Conservation (phyloP, 2,113 vertebrate genomes). For the Lynx canadensis region DNA sequence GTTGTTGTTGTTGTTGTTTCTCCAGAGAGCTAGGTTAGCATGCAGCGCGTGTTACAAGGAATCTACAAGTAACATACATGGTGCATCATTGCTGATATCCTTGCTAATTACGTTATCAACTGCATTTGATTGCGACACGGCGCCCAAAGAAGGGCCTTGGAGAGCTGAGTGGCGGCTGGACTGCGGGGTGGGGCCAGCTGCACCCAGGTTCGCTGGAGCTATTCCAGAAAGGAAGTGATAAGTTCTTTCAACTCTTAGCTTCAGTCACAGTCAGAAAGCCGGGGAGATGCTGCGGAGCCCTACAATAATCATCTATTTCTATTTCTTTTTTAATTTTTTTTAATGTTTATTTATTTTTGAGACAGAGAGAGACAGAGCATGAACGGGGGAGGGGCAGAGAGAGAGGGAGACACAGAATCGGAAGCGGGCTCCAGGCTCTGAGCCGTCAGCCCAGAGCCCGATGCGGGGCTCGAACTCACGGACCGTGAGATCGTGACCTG, state of each 20-base stretch:
- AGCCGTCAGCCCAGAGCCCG: too few species aligned
- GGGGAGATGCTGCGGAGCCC: neutral
- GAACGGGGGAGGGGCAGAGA: too few species aligned
- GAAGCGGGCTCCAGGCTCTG: too few species aligned
- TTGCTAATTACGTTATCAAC: neutral
- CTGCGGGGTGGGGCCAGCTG: neutral
- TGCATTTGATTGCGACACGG: neutral
- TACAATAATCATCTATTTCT: neutral
- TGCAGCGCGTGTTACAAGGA: too few species aligned
- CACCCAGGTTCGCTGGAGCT: neutral
- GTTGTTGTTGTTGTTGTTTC: neutral
- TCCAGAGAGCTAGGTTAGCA: neutral
- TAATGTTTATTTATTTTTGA: too few species aligned
- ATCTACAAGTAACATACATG: neutral
- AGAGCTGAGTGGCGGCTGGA: neutral
- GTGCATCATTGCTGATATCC: too few species aligned
- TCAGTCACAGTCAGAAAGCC: neutral
- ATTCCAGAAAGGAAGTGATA: neutral
- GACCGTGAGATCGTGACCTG: too few species aligned
- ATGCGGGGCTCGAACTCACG: too few species aligned
- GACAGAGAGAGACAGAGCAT: too few species aligned
- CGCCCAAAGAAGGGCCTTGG: neutral
- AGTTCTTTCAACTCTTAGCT: neutral
- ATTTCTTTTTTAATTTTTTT: too few species aligned
- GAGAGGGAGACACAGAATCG: too few species aligned